Base-by-base conservation (phyloP, 2,888 invertebrate genomes). In the Pantelozetes paolii region DNA sequence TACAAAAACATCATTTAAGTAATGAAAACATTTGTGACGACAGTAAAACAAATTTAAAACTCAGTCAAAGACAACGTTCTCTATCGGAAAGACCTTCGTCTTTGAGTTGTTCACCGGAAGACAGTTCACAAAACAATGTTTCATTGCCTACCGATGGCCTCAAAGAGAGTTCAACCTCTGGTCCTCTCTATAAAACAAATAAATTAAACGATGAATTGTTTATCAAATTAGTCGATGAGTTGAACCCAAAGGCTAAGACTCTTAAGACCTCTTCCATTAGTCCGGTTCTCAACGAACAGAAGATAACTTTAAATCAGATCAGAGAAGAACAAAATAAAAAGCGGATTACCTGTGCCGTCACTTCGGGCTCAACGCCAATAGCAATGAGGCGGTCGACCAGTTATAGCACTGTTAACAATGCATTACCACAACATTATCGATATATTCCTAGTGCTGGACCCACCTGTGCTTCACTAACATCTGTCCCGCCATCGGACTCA, bases 151-250 rank as follows among this genome's bases (percentile, higher is more conserved):
- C 42, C 13, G 40, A 32, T 26, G 40, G 42, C 40, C 57, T 32
- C 2, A 36, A 20, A 20, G 32, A 36, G 2, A 71, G 28, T n/a
- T 45, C 11, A 18, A 42, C 42, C 26, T 9, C 6, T 5, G 26
- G 54, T 54, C 13, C 70, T n/a, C 18, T 48, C 26, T 28, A 8
- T 42, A 70, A 42, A 13, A n/a, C 28, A 13, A 70, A 70, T 3
- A 42, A 70, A 42, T 23, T 72, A 15, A 72, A 59, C 30, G 72
- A 72, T 40, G 72, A 72, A 40, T 62, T 72, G 36, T 62, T 59
- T 13, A 72, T 59, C 11, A 30, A 59, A 36, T 59, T 72, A 40
- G 40, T 72, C 20, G 62, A 72, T 26, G 42, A 72, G 3, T 59
- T 72, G 57, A 57, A n/a, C 36, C 71, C 71, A 54, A 50, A 48